Base-by-base conservation (phyloP, 2,797 vertebrate species). In the Denticeps clupeoides region DNA sequence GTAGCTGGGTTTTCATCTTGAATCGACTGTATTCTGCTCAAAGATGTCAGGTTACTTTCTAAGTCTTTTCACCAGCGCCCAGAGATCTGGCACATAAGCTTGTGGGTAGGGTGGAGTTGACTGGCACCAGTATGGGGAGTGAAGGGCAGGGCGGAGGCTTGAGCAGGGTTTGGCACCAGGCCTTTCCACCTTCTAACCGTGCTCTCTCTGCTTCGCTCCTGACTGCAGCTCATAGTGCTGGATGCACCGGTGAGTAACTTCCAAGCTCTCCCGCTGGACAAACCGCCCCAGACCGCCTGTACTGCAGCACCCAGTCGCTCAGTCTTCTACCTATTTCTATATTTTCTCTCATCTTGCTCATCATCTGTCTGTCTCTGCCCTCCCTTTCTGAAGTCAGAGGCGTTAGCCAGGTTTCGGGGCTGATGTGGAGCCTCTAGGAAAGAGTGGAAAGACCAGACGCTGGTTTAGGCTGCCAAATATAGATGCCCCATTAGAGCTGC, bases 191-290 rank as follows among this genome's bases (percentile, higher is more conserved):
- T 73, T 69, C 67, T 80, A 81, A 83, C 64, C 22, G 42, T 56
- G 67, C 62, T 87, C 77, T 73, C 63, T 84, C 62, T 81, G 72
- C 62, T 83, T 81, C 59, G 62, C 70, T 64, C 71, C 67, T 45
- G 68, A 75, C 82, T 83, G 79, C 89, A 99, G 91, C 86, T 97
- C 59, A 93, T 95, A 87, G 89, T 96, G 59, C 72, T 99, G 47
- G 89, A 95, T 16, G 87, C 89, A 13, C 94, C 92, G 81, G 92
- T 96, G 75, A 96, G 93, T 93, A 72, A 50, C 49, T 11, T 51
- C 62, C 66, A 24, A 33, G 44, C 54, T 59, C 48, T 55, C 62
- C 55, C 64, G 45, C 25, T 9, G 49, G 51, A 28, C 52, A 47
- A 28, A 45, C 37, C 53, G 48, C 42, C 56, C 53, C 69, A 45